A percentile compares a stretch with the other conserved stretches of the same genome.
Evolutionary conservation across 35 echinoderm and acorn worm genomes (phyloP).

Genomic region (Apostichopus californicus): DNA sequence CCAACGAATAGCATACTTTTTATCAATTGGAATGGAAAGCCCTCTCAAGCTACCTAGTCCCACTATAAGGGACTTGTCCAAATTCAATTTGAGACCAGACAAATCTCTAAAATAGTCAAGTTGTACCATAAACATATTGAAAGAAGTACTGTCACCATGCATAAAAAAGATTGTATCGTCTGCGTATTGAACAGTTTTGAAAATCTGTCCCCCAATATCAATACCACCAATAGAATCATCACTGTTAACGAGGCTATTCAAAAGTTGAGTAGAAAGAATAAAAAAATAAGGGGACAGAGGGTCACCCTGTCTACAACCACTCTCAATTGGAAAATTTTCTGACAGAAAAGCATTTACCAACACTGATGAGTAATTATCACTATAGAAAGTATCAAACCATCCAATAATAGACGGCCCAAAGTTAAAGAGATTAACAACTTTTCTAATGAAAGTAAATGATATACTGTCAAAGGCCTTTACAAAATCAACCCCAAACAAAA

Average conservation of each 20-base stretch:
- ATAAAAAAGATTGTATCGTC: constrained; percentile 21
- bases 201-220: neutral
- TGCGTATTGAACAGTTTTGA: constrained; percentile 6
- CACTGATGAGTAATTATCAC: neutral
- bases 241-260: neutral
- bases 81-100: neutral
- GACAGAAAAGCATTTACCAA: neutral
- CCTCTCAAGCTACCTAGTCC: neutral
- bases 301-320: constrained; percentile 19
- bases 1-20: neutral
- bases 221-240: neutral
- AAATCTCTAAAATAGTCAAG: neutral
- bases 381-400: constrained; percentile 24
- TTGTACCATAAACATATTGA: neutral
- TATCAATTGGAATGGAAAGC: neutral
- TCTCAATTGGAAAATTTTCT: neutral
- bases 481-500: neutral
- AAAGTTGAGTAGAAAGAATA: neutral
- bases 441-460: neutral
- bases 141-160: neutral
- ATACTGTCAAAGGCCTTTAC: constrained; percentile 15
- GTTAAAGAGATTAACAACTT: neutral
- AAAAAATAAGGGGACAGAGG: neutral
- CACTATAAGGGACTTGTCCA: neutral
- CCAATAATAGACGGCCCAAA: neutral